These are phyloP conservation scores for Borostomias antarcticus DNA, from an alignment of 2,797 vertebrate genomes.

Conservation along the genomic window DNA sequence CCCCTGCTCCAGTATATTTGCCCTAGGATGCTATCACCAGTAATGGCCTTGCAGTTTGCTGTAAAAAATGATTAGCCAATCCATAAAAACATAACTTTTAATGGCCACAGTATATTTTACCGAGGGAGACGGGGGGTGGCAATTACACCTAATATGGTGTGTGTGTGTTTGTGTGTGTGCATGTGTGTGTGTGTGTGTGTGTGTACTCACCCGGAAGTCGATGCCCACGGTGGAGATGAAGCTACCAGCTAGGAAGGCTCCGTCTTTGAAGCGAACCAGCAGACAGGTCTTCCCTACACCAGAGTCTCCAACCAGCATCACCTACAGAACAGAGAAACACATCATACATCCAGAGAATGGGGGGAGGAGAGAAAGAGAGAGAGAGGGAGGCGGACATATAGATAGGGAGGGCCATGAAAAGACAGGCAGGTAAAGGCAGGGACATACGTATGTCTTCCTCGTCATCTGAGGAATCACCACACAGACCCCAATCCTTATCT, in stretches of 20 bases:
- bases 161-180: background rate
- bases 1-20: background rate
- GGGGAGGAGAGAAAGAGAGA: background rate
- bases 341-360: background rate
- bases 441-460: too few relatives aligned
- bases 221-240: slow-evolving; percentile 90
- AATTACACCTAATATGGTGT: background rate
- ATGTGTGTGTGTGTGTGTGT: slow-evolving; percentile 11
- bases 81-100: background rate
- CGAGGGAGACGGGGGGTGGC: background rate
- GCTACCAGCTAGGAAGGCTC: slow-evolving; percentile 84
- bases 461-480: too few relatives aligned
- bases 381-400: slow-evolving; percentile 8
- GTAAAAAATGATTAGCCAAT: background rate
- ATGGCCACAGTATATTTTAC: background rate
- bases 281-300: slow-evolving; percentile 87
- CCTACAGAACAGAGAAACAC: slow-evolving; percentile 42
- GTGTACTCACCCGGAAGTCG: slow-evolving; percentile 84
- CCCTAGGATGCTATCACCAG: background rate
- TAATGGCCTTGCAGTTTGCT: background rate
- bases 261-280: slow-evolving; percentile 86
- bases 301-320: slow-evolving; percentile 81
- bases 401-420: background rate
- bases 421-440: background rate
- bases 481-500: too few relatives aligned